These are phyloP conservation scores for Gymnocephalus cernua DNA, from an alignment of 2,113 vertebrate genomes.

Conservation along the genomic window DNA sequence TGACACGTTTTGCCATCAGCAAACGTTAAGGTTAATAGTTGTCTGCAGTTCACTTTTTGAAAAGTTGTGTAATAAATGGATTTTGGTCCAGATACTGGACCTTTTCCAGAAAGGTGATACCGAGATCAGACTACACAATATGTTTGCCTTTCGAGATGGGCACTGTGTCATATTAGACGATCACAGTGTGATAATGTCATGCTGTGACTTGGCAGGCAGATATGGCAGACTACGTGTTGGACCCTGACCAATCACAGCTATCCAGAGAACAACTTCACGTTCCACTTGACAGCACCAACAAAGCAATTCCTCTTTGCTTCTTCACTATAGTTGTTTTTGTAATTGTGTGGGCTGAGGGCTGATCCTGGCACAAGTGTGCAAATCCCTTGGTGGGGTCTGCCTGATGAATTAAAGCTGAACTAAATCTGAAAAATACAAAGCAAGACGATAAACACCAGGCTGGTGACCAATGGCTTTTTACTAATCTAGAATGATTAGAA, in stretches of 20 bases:
- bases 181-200: not conserved
- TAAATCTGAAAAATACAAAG: not conserved
- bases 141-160: not conserved
- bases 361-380: not conserved
- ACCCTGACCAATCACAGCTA: not conserved
- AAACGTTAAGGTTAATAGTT: too few relatives aligned
- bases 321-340: not conserved
- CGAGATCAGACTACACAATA: not conserved
- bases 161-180: not conserved
- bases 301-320: not conserved
- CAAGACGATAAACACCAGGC: not conserved
- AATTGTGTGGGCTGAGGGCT: too few relatives aligned
- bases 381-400: not conserved
- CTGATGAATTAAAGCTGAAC: not conserved
- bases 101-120: not conserved
- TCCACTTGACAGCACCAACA: not conserved
- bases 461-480: not conserved
- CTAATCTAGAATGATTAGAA: not conserved
- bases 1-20: not conserved
- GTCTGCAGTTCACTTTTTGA: not conserved
- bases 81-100: not conserved
- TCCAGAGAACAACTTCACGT: not conserved
- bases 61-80: not conserved
- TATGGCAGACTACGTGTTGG: constrained; percentile 1
- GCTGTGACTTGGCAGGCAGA: not conserved